phyloP scores from a whole-genome alignment of 2,113 vertebrate genomes.

The Shinisaurus crocodilurus region DNA sequence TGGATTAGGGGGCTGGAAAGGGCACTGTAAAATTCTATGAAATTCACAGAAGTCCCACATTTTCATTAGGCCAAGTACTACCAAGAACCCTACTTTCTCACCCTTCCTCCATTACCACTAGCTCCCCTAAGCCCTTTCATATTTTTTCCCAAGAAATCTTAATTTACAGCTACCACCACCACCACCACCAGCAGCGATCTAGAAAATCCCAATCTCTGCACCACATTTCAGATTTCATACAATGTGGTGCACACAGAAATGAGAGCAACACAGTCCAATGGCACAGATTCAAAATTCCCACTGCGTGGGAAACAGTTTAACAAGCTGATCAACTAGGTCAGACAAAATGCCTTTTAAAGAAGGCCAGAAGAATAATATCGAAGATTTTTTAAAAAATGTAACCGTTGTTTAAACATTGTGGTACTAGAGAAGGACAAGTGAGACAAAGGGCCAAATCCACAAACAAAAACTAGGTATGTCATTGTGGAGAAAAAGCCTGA shows the following conservation, averaged over 20 bases:
- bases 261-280: not conserved
- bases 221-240: not conserved
- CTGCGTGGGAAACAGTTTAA: not conserved
- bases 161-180: not conserved
- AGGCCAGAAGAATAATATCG: not conserved
- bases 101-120: not conserved
- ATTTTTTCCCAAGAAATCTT: not conserved
- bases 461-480: not conserved
- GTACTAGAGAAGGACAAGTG: too few species aligned
- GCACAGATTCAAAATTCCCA: not conserved
- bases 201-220: not conserved
- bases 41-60: not conserved
- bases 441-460: not conserved
- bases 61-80: not conserved
- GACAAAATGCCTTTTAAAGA: too few species aligned
- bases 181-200: not conserved
- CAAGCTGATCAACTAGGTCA: not conserved
- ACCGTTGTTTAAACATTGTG: not conserved
- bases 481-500: too few species aligned
- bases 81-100: not conserved
- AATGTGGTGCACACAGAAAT: not conserved
- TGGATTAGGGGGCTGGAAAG: not conserved
- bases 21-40: not conserved
- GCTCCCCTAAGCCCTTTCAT: not conserved
- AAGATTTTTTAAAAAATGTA: not conserved